Evolutionary conservation across 2,888 invertebrate genomes (phyloP).

Genomic region (Lasioglossum villosulum): DNA sequence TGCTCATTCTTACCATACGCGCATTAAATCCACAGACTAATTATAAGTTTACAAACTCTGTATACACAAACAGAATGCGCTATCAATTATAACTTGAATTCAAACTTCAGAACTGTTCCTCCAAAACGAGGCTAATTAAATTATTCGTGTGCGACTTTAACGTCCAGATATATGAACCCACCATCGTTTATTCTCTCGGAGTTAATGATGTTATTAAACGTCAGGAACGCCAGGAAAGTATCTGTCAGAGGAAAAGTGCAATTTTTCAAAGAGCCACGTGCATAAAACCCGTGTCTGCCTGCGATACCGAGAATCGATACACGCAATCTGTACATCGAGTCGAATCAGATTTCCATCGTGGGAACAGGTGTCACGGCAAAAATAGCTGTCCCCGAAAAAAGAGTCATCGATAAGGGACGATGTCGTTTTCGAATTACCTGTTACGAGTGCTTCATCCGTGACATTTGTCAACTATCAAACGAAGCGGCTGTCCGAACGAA

Average conservation of each 20-base stretch:
- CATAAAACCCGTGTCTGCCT: not conserved
- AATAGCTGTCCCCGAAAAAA: conserved; percentile 20
- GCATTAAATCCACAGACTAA: not conserved
- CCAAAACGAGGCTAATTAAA: not conserved
- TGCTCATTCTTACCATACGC: not conserved
- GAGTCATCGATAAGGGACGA: not conserved
- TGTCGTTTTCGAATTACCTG: conserved; percentile 38
- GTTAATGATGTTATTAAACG: not conserved
- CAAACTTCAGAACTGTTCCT: not conserved
- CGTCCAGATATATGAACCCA: no score
- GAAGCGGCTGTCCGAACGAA: not conserved
- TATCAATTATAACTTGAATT: not conserved
- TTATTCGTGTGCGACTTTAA: not conserved
- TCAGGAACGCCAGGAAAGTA: not conserved
- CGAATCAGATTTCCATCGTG: not conserved
- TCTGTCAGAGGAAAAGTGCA: not conserved
- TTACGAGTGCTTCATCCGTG: conserved; percentile 11
- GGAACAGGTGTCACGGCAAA: conserved; percentile 18
- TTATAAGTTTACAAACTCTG: not conserved
- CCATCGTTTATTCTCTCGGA: no score
- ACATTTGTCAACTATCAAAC: conserved; percentile 13
- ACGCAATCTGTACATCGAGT: not conserved
- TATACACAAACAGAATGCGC: not conserved
- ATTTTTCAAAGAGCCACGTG: not conserved
- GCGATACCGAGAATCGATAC: not conserved